Evolutionary conservation across 2,113 vertebrate species (phyloP), one percentile per base, ranked within the genome.

Genomic region (Rissa tridactyla): DNA sequence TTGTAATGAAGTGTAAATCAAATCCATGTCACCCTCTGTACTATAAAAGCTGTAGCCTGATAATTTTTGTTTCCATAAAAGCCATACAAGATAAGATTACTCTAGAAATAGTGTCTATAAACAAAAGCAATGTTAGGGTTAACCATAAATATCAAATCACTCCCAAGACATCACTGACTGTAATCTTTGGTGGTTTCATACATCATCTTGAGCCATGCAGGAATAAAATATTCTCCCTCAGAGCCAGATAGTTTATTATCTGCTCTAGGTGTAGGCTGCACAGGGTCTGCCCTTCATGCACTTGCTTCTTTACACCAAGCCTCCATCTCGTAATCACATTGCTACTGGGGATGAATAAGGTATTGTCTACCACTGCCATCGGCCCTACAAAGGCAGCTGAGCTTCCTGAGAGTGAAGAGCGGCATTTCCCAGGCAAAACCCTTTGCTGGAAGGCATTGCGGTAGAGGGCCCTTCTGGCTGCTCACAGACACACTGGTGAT

Each of bases 11-110:
- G 40, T 62, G 16, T 90, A 80, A 97, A 96, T 90, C 94, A 91
- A 93, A 82, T 18, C n/a, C 90, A 36, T 84, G 81, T 78, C 94
- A 86, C 22, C 18, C 11, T 91, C 49, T 69, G 69, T 55, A 49
- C 61, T 72, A 40, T 72, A 77, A 96, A 90, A 97, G 30, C 69
- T 87, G 73, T 72, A 82, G 81, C 73, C 84, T 65, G 87, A 76
- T 83, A 83, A 65, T 92, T 97, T 95, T 97, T 88, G 66, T 68
- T 87, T 96, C 94, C 71, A 87, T 96, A 97, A 98, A 97, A 97
- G 47, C 70, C 72, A 71, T 94, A 89, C 68, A 96, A 94, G 86
- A 84, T 68, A 94, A 96, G 92, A 95, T 94, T 96, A 93, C 72
- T 90, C 61, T 94, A 90, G 94, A 97, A 96, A 96, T 86, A 97